Evolutionary conservation across 2,888 invertebrate genomes (phyloP), one percentile per base, ranked within the genome.

Genomic region (Athripsodes cinereus): DNA sequence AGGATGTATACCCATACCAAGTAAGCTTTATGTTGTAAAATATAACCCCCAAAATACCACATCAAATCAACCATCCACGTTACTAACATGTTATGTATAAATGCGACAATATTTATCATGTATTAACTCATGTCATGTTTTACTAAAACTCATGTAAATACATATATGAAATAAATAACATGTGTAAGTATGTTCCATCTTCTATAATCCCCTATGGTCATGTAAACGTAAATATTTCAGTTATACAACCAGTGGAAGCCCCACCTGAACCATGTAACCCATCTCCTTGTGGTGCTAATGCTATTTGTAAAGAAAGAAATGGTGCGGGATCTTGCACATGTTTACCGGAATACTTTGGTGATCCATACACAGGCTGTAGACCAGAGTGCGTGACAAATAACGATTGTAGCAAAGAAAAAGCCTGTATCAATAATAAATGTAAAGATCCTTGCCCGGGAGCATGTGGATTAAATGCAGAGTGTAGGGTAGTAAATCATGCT

Each of bases 381-480:
- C 92, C 92, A 2, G 92, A 92, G 76, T 92, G 92, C 70, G 87
- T 91, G 2, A 86, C 84, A 52, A 92, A 92, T 69, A 86, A 87
- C 22, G 92, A 92, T 67, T 93, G 92, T 67, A 76, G 84, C 31
- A 81, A 83, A 63, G 83, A 84, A 65, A 87, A 82, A 67, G 88
- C 92, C 53, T 95, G 94, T 69, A 78, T 88, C 21, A 90, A 90
- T 70, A 90, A 90, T 68, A 91, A 92, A 77, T 94, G 93, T 69
- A 78, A 83, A 61, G 86, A 92, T 74, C 92, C 92, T 19, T 93
- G 93, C 68, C 83, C 85, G 53, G 89, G 88, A 60, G 87, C 86
- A 19, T 93, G 93, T 71, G 92, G 92, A 6, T 74, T 86, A 21
- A 87, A 86, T 67, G 89, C 92, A 1, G 85, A 86, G 64, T 93